Conservation (phyloP, 2,113 vertebrate genomes). For the Cyprinodon tularosa region DNA sequence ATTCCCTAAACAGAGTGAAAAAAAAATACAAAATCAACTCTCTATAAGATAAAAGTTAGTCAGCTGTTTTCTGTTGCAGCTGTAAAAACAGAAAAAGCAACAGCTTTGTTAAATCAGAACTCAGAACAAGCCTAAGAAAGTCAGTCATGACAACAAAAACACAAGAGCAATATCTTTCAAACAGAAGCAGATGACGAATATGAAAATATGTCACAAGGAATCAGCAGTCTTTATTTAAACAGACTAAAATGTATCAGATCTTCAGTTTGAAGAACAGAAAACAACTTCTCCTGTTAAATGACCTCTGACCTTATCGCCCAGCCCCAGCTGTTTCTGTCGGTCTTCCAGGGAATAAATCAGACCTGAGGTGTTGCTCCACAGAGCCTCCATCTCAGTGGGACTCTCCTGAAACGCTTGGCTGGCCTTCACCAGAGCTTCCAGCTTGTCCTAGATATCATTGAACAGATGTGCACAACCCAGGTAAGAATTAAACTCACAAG, state of each 20-base stretch:
- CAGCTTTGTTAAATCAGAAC: background rate
- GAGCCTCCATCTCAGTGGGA: conserved; percentile 76
- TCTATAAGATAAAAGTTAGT: background rate
- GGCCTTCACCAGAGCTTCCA: conserved; percentile 84
- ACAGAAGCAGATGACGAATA: background rate
- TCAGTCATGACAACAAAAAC: no score
- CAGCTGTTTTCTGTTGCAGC: background rate
- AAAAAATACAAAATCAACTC: background rate
- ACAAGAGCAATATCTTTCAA: background rate
- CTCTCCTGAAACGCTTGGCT: conserved; percentile 84
- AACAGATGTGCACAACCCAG: conserved; percentile 5
- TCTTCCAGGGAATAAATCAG: conserved; percentile 87
- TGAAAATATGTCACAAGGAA: background rate
- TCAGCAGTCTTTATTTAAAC: background rate
- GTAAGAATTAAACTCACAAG: background rate
- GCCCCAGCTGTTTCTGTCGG: conserved; percentile 85
- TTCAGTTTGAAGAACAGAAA: background rate
- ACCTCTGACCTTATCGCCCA: conserved; percentile 83
- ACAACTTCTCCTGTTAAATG: background rate
- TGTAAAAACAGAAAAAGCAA: no score
- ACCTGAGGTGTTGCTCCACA: conserved; percentile 84
- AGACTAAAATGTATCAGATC: conserved; percentile 11
- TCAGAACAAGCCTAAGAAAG: background rate
- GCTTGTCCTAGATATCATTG: conserved; percentile 82
- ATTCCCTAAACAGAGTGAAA: conserved; percentile 79